These are phyloP conservation scores for Rhineura floridana DNA, from an alignment of 2,113 vertebrate species.

Conservation along the genomic window DNA sequence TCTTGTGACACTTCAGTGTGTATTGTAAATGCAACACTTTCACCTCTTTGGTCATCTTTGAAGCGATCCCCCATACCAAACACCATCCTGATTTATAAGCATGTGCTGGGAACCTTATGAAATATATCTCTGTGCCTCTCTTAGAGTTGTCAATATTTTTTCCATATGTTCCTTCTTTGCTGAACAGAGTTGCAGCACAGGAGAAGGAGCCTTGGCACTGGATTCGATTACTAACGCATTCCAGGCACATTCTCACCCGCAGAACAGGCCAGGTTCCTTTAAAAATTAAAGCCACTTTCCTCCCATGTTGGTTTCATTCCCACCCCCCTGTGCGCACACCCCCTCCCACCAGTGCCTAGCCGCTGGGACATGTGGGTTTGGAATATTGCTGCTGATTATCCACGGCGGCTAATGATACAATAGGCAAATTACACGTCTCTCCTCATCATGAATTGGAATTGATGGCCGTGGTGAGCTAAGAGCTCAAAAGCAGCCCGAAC, in stretches of 20 bases:
- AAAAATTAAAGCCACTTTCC: constrained; percentile 37
- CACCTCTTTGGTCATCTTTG: neutral
- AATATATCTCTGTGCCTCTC: fast-evolving
- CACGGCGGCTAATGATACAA: neutral
- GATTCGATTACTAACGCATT: constrained; percentile 55
- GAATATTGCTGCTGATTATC: neutral
- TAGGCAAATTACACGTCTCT: constrained; percentile 19
- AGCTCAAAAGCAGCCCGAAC: neutral
- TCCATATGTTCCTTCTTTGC: constrained; percentile 7
- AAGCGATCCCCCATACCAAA: neutral
- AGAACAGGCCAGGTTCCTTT: constrained; percentile 44
- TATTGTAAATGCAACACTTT: neutral
- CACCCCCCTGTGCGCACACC: fast-evolving
- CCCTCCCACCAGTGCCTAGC: neutral
- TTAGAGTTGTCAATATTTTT: neutral
- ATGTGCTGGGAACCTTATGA: constrained; percentile 16
- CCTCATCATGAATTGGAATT: neutral
- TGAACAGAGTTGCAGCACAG: neutral
- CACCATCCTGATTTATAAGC: neutral
- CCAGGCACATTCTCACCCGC: constrained; percentile 45
- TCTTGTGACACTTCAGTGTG: neutral
- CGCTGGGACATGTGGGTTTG: fast-evolving
- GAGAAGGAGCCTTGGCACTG: constrained; percentile 47
- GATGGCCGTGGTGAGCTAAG: neutral
- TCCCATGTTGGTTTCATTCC: constrained; percentile 17